Evolutionary conservation across 2,888 invertebrate species (phyloP).

Genomic region (Tetranychus truncatus): DNA sequence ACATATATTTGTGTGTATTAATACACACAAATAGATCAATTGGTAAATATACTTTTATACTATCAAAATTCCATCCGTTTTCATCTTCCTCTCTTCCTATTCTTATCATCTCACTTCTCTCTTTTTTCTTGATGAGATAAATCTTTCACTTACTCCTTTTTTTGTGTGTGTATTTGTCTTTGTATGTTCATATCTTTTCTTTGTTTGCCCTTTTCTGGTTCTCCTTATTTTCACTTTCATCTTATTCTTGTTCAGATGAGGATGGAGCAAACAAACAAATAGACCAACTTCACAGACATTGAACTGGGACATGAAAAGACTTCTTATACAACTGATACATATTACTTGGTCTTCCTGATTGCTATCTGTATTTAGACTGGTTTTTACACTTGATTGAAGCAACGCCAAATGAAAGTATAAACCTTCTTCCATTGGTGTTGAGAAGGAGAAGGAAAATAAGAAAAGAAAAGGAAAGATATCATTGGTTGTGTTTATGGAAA

Average conservation of each 20-base stretch:
- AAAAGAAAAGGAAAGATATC: slow-evolving; percentile 2
- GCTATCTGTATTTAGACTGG: background rate
- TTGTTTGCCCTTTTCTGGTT: background rate
- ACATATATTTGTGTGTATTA: background rate
- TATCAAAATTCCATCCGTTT: background rate
- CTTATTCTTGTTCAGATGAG: background rate
- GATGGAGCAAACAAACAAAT: background rate
- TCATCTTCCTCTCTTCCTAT: background rate
- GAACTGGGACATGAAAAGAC: background rate
- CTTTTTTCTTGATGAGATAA: background rate
- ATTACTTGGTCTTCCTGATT: background rate
- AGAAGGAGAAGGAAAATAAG: slow-evolving; percentile 3
- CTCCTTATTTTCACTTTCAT: too few relatives aligned
- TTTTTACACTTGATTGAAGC: background rate
- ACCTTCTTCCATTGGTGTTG: background rate
- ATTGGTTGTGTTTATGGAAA: background rate
- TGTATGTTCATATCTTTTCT: background rate
- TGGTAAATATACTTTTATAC: background rate
- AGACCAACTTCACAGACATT: background rate
- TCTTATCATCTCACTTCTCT: background rate
- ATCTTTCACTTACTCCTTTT: background rate
- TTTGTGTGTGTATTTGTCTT: background rate
- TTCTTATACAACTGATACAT: background rate
- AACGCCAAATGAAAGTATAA: background rate
- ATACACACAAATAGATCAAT: background rate